Base-by-base conservation (phyloP, 1,140 invertebrate genomes). In the Cotesia chilonis region DNA sequence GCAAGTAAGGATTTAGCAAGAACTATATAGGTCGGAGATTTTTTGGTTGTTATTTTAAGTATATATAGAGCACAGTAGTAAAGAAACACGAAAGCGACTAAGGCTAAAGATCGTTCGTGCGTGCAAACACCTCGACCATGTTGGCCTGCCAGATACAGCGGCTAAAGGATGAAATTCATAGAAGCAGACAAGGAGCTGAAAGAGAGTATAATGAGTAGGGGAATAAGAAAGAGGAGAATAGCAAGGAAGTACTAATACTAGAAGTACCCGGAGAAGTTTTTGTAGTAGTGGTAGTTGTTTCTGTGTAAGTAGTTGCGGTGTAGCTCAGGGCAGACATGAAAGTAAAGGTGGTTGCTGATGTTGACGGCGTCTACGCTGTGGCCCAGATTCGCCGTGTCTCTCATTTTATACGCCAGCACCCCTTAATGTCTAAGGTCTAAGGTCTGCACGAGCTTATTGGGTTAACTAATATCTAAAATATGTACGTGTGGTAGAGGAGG, bases 121-220 rank as follows among this genome's bases (percentile, higher is more conserved):
- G 63, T 65, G 63, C 63, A 65, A 65, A 65, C 63, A 37, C 63
- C 63, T 65, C 63, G 63, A 65, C 63, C 63, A 65, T 65, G 63
- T 65, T 65, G 63, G 63, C 63, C 63, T 65, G 63, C 63, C 63
- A 65, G 63, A 20, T 38, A 38, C 63, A 65, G 63, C 61, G 5
- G 54, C 54, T 55, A 20, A 14, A 14, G 54, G 54, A 20, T 28
- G 57, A 59, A 59, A 20, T 28, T 20, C 14, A 59, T 55, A n/a
- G 54, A 59, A 20, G 3, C 17, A 59, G 57, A 59, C 7, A 20
- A 59, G 20, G 28, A 65, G 60, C 36, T 37, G 7, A 63, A 14
- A 37, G 37, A n/a, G 37, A 37, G 17, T 28, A 61, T 61, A 36
- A 36, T 47, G 17, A 61, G 59, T 28, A 20, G 37, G 28, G 17